Percentiles rank a stretch among this genome's conserved stretches.
Evolutionary conservation across 2,888 invertebrate species (phyloP).

Genomic region (Nomada fabriciana): DNA sequence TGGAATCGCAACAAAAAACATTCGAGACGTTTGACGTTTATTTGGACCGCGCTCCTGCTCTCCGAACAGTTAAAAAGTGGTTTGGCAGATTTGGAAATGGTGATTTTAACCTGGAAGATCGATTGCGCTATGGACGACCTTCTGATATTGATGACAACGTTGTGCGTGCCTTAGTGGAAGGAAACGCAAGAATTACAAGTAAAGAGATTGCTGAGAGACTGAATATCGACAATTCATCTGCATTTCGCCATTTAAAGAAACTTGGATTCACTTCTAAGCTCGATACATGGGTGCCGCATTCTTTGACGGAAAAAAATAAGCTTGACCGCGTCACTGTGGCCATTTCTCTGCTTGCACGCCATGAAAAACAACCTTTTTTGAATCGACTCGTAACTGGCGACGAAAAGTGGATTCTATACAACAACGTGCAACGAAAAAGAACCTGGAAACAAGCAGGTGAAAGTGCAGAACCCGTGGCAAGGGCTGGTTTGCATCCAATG

Average conservation of each 20-base stretch:
- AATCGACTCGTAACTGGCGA: background rate
- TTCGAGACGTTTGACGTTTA: conserved; percentile 4
- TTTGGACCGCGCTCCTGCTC: background rate
- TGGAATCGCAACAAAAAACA: conserved; percentile 11
- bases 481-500: background rate
- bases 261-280: background rate
- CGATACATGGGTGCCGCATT: conserved; percentile 1
- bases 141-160: conserved; percentile 8
- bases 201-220: background rate
- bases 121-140: conserved; percentile 17
- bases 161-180: conserved; percentile 9
- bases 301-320: background rate
- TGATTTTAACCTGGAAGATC: conserved; percentile 18
- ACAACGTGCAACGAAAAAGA: background rate
- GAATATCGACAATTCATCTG: background rate
- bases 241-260: background rate
- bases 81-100: conserved; percentile 26
- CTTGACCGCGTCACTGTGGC: background rate
- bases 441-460: no score
- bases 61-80: conserved; percentile 9
- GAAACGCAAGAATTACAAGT: background rate
- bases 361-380: background rate
- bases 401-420: background rate
- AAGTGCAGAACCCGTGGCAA: no score
- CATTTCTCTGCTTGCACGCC: background rate